Percentiles rank a stretch among this genome's conserved stretches.
Evolutionary conservation across 1,140 invertebrate genomes (phyloP).

Genomic region (Augochlora pura): DNA sequence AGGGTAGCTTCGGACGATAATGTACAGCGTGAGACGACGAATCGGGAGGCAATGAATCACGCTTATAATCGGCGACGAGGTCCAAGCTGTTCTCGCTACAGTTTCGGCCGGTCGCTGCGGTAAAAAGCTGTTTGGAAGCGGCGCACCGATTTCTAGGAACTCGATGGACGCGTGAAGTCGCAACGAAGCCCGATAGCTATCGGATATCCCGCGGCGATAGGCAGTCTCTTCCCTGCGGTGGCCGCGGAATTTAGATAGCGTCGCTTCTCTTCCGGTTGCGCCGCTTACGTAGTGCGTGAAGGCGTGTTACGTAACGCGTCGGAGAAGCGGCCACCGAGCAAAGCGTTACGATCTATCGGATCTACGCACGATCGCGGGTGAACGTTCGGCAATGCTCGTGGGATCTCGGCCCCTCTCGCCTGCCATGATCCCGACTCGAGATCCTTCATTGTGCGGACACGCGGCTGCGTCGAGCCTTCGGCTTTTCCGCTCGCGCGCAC

Average conservation of each 20-base stretch:
- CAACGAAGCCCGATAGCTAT: no score
- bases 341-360: conserved; percentile 43
- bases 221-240: conserved; percentile 11
- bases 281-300: conserved; percentile 52
- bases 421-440: neutral
- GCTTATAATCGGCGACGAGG: conserved; percentile 11
- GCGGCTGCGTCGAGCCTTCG: neutral
- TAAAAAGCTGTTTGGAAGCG: no score
- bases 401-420: conserved; percentile 16
- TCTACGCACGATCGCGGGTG: conserved; percentile 47
- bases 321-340: conserved; percentile 32
- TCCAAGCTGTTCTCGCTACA: no score
- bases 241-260: conserved; percentile 56
- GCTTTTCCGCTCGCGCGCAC: neutral
- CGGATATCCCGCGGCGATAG: conserved; percentile 48
- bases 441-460: conserved; percentile 15
- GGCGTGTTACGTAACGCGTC: conserved; percentile 52
- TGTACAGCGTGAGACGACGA: neutral
- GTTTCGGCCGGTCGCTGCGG: no score
- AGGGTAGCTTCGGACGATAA: no score
- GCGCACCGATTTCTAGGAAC: no score
- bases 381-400: conserved; percentile 50
- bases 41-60: conserved; percentile 7
- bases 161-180: no score
- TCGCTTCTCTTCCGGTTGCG: conserved; percentile 50